phyloP scores from a whole-genome alignment of 2,797 vertebrate genomes.

The Petrocephalus sullivani region DNA sequence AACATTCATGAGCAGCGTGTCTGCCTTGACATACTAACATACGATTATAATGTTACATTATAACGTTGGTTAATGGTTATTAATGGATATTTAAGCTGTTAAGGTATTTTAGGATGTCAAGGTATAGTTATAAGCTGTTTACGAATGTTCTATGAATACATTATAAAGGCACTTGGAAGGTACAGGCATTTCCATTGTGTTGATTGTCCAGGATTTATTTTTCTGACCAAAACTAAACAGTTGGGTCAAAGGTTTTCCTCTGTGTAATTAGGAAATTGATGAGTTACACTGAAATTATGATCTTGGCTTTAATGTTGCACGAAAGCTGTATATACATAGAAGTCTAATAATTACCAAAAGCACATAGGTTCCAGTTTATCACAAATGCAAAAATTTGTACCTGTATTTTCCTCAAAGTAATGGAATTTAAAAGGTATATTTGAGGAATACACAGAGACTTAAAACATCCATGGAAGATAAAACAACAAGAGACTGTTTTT shows the following conservation, averaged over 20 bases:
- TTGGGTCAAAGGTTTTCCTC: neutral
- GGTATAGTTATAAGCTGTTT: no score
- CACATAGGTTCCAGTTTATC: neutral
- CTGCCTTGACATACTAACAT: neutral
- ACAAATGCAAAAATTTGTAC: neutral
- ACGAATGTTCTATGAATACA: neutral
- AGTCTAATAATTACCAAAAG: neutral
- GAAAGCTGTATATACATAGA: neutral
- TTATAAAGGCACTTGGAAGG: neutral
- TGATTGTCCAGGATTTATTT: neutral
- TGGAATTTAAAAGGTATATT: conserved; percentile 2
- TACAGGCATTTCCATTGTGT: neutral
- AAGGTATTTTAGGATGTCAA: neutral
- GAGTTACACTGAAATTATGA: neutral
- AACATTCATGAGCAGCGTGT: neutral
- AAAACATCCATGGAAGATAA: neutral
- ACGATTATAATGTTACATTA: neutral
- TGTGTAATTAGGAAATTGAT: neutral
- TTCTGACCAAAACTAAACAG: neutral
- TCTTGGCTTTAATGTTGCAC: neutral
- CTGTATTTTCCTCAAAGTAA: neutral
- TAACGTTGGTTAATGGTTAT: neutral
- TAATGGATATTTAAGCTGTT: neutral
- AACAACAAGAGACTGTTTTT: neutral
- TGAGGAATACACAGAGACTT: neutral